Percentiles rank a stretch among this genome's conserved stretches.
These are phyloP conservation scores for Eulemur albifrons DNA, from an alignment of 2,797 vertebrate genomes.

Conservation along the genomic window DNA sequence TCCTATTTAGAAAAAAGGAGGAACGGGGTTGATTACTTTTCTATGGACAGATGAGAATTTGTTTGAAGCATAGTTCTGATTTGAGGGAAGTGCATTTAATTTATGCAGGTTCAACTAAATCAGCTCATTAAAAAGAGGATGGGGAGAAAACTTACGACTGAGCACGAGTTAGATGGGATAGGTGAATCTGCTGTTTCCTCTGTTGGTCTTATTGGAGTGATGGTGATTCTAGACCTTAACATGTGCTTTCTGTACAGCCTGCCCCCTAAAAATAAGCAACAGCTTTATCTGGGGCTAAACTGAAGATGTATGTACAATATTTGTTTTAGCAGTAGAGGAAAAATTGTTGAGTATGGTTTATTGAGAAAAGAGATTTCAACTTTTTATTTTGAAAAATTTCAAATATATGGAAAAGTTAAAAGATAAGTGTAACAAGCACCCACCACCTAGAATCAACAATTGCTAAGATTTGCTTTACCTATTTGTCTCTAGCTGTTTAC, in stretches of 20 bases:
- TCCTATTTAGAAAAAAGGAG: neutral
- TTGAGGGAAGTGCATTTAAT: neutral
- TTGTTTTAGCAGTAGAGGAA: neutral
- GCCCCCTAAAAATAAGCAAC: neutral
- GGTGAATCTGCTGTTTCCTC: neutral
- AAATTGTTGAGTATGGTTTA: neutral
- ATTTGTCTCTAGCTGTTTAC: neutral
- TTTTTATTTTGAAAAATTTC: conserved; percentile 5
- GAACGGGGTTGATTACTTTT: neutral
- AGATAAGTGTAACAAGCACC: neutral
- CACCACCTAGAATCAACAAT: neutral
- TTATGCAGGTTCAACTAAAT: neutral
- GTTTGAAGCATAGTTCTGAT: conserved; percentile 7
- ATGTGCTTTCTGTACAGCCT: neutral
- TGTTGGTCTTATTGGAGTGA: neutral
- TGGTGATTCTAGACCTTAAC: neutral
- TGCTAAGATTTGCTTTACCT: neutral
- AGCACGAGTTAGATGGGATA: neutral
- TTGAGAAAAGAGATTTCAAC: neutral
- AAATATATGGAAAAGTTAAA: neutral
- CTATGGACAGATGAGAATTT: neutral
- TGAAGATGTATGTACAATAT: neutral
- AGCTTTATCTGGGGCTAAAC: neutral
- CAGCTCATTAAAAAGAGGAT: neutral
- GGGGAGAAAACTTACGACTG: neutral